Evolutionary conservation across 2,888 invertebrate genomes (phyloP), one percentile per base, ranked within the genome.

Genomic region (Biston betularia): DNA sequence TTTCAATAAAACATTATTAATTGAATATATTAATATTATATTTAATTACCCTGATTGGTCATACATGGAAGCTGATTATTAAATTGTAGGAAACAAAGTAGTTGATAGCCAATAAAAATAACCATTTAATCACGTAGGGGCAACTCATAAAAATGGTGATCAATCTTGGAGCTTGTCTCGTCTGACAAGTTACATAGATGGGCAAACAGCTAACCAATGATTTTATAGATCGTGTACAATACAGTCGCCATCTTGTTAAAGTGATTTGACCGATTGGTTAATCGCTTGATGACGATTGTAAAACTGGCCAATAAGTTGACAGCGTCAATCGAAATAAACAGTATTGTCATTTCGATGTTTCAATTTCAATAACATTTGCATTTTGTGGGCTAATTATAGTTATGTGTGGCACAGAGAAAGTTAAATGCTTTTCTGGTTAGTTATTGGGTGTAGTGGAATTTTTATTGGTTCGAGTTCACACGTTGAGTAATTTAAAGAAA

Each of bases 171-270:
- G 55, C 66, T 66, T 44, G 67, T 59, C 62, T 60, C 14, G 50
- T 49, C 55, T 45, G 67, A 63, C 67, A 68, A 59, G 55, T 68
- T 55, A 63, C 63, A 63, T 59, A 63, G 49, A 67, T 63, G 67
- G 67, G 63, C 59, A 63, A 55, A 38, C 40, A 38, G 2, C 15
- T 68, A 55, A 68, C 67, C 67, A 68, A 68, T 68, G 55, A 49
- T 59, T 24, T 24, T 67, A 67, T 49, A 63, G 58, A 58, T 54
- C 50, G 38, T n/a, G 38, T 38, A 60, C 54, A 59, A 52, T 50
- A 34, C 40, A 10, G 59, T 44, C 58, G 67, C 67, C 67, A 68
- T 68, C 34, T 63, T 68, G 59, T 55, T 59, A 52, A n/a, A 60
- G 9, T 38, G 14, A 48, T 48, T 46, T 53, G 46, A 63, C 34